phyloP scores from a whole-genome alignment of 2,113 vertebrate genomes.

The Jacana jacana region DNA sequence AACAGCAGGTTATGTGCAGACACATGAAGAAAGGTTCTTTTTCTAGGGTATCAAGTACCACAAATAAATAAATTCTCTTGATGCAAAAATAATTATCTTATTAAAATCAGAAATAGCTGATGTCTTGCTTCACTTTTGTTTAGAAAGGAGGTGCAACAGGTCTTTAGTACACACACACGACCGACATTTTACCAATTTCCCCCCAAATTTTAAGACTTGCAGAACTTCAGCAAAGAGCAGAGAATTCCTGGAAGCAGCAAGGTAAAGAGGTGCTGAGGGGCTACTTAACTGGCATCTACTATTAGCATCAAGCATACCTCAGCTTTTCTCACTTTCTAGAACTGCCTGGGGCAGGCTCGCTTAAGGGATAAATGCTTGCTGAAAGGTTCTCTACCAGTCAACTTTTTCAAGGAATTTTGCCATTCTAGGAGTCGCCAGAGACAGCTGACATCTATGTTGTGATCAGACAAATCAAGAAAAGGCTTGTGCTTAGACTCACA shows the following conservation, averaged over 20 bases:
- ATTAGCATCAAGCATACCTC: neutral
- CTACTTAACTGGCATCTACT: neutral
- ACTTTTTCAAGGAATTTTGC: neutral
- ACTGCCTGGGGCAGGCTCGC: neutral
- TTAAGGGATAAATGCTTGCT: neutral
- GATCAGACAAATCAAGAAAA: neutral
- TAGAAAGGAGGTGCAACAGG: neutral
- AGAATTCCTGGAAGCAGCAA: neutral
- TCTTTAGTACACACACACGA: neutral
- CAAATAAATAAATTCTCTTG: constrained; percentile 52
- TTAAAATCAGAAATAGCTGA: constrained; percentile 15
- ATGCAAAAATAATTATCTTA: constrained; percentile 57
- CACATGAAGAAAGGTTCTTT: neutral
- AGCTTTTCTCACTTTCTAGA: neutral
- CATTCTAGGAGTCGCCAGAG: neutral
- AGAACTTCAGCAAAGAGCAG: neutral
- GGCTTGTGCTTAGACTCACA: neutral
- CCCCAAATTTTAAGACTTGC: neutral
- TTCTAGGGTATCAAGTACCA: neutral
- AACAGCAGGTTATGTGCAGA: neutral
- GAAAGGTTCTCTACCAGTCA: neutral
- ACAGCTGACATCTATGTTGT: neutral
- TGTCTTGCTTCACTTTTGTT: neutral
- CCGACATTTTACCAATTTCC: neutral
- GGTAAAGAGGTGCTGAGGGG: neutral